These are phyloP conservation scores for Macrostomum cliftonense DNA, from an alignment of 2,888 invertebrate genomes.

Conservation along the genomic window DNA sequence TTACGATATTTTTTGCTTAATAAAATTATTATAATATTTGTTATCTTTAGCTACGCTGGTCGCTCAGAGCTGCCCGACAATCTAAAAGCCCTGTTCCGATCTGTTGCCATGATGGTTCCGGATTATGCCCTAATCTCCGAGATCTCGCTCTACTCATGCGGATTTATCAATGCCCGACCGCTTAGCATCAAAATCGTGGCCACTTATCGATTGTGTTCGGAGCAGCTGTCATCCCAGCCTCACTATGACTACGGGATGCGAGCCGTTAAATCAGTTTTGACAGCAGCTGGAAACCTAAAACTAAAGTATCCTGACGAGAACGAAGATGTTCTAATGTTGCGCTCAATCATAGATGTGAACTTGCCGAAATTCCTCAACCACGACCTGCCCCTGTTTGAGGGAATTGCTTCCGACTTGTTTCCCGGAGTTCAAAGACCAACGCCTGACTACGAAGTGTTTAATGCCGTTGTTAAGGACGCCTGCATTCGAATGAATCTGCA, in stretches of 20 bases:
- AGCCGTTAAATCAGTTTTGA: constrained; percentile 42
- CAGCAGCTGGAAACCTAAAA: constrained; percentile 41
- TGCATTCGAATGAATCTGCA: constrained; percentile 52
- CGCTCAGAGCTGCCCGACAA: constrained; percentile 81
- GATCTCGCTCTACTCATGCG: constrained; percentile 79
- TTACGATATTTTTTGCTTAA: too few relatives aligned
- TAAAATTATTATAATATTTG: too few relatives aligned
- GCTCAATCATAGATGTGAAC: constrained; percentile 42
- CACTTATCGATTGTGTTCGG: constrained; percentile 39
- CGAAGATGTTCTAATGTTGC: constrained; percentile 40
- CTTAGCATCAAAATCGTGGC: constrained; percentile 41
- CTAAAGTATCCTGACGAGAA: constrained; percentile 23
- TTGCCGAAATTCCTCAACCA: constrained; percentile 41
- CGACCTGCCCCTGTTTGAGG: constrained; percentile 39
- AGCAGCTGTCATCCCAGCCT: constrained; percentile 40
- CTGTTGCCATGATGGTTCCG: constrained; percentile 92
- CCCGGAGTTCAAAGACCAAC: constrained; percentile 37
- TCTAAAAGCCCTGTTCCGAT: constrained; percentile 69
- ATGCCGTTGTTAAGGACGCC: constrained; percentile 29
- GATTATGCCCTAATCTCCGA: constrained; percentile 90
- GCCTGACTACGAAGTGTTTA: constrained; percentile 39
- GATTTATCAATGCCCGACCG: constrained; percentile 62
- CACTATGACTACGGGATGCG: constrained; percentile 42
- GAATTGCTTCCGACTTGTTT: constrained; percentile 42
- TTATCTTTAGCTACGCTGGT: constrained; percentile 53